These are phyloP conservation scores for Palloptera scutellata DNA, from an alignment of 2,888 invertebrate species.

Conservation along the genomic window DNA sequence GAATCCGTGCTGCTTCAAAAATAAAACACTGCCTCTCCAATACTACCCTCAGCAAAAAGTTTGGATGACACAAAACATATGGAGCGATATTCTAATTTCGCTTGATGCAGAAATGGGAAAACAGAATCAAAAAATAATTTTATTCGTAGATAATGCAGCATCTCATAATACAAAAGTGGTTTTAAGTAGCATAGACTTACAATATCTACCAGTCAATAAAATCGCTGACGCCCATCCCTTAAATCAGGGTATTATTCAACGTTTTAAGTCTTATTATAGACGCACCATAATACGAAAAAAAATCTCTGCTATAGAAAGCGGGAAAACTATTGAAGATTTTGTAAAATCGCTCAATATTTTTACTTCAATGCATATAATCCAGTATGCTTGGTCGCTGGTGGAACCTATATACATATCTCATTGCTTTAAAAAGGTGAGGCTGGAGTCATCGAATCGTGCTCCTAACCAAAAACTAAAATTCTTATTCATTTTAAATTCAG, in stretches of 20 bases:
- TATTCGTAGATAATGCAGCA: slow-evolving; percentile 36
- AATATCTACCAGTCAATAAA: slow-evolving; percentile 36
- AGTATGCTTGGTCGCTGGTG: slow-evolving; percentile 33
- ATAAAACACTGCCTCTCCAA: slow-evolving; percentile 34
- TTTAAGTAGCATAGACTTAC: slow-evolving; percentile 33
- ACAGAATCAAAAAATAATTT: slow-evolving; percentile 36
- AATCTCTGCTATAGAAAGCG: slow-evolving; percentile 32
- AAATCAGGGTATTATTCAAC: slow-evolving; percentile 24
- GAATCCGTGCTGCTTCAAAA: slow-evolving; percentile 32
- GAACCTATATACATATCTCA: slow-evolving; percentile 29
- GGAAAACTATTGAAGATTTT: slow-evolving; percentile 31
- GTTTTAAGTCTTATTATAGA: slow-evolving; percentile 34
- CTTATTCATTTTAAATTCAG: too few relatives aligned
- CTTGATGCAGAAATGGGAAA: slow-evolving; percentile 36
- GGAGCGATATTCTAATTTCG: slow-evolving; percentile 31
- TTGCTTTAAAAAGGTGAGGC: slow-evolving; percentile 35
- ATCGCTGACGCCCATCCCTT: too few relatives aligned
- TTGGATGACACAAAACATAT: slow-evolving; percentile 37
- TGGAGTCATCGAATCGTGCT: background rate
- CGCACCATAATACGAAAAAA: slow-evolving; percentile 35
- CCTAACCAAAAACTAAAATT: too few relatives aligned
- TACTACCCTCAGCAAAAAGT: slow-evolving; percentile 34
- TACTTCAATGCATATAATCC: slow-evolving; percentile 29
- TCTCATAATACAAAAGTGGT: slow-evolving; percentile 31
- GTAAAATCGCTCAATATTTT: slow-evolving; percentile 30